These are phyloP conservation scores for Macrophya alboannulata DNA, from an alignment of 2,888 invertebrate genomes.

Conservation along the genomic window DNA sequence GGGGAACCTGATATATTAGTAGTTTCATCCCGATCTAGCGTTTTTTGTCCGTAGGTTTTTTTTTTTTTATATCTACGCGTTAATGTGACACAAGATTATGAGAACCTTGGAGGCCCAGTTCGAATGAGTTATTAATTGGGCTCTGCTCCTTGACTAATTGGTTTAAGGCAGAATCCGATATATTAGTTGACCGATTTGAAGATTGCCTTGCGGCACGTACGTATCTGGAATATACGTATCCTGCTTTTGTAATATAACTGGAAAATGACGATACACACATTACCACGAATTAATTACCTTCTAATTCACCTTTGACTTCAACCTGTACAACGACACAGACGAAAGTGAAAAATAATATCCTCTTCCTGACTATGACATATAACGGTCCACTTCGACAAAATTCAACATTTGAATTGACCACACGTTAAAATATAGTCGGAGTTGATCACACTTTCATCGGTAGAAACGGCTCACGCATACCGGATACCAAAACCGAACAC, in stretches of 20 bases:
- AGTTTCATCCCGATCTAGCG: neutral
- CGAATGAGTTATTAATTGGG: constrained; percentile 10
- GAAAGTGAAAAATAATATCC: neutral
- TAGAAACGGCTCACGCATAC: constrained; percentile 20
- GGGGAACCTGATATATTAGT: neutral
- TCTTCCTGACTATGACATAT: neutral
- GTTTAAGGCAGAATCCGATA: neutral
- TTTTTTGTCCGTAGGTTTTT: constrained; percentile 16
- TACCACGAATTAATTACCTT: neutral
- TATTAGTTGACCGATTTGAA: neutral
- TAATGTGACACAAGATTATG: constrained; percentile 22
- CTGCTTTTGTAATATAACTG: neutral
- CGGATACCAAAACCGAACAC: neutral
- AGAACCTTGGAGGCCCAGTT: neutral
- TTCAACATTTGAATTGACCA: constrained; percentile 7
- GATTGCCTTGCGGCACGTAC: neutral
- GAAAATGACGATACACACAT: neutral
- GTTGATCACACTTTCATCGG: constrained; percentile 37
- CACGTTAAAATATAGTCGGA: constrained; percentile 4
- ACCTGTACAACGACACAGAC: constrained; percentile 3
- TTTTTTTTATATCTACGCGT: neutral
- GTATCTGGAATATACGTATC: neutral
- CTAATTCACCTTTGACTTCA: neutral
- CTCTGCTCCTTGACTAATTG: constrained; percentile 7
- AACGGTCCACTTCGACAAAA: constrained; percentile 1